Base-by-base conservation (phyloP, 2,113 vertebrate species). In the Ascaphus truei region DNA sequence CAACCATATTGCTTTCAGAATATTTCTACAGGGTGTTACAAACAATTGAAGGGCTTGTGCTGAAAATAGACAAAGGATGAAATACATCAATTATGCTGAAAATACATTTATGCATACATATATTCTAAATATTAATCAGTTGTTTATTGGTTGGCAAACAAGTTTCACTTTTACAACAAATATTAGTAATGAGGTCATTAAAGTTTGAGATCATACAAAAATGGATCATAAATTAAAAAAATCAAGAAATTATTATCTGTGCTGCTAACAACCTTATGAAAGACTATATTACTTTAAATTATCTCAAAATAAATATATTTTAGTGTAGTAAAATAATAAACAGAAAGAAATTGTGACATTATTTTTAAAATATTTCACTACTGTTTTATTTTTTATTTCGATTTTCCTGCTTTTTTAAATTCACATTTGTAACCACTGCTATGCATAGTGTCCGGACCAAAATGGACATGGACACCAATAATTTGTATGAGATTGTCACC, bases 111-210 rank as follows among this genome's bases (percentile, higher is more conserved):
- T 84, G 85, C 81, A 79, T 41, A 41, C 37, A 36, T 86, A 80
- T 77, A 82, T 86, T 86, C 89, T 92, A 86, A 92, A 91, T 92
- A 59, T 90, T 91, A 89, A 92, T 92, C 92, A 89, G 90, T 89
- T 86, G 92, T 96, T 96, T 95, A 95, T 94, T 95, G 93, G 91
- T 95, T 93, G 91, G 93, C 91, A 94, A 95, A 96, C 93, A 94
- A 92, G 87, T 93, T 93, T 92, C 92, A 96, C 94, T 93, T 92
- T 93, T 93, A 96, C 94, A 97, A 96, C 94, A 95, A 93, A 93
- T 94, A 95, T 94, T 93, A 93, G 91, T 93, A 89, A 93, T 92
- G 92, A 91, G 91, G 90, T 92, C 90, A 91, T 92, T 91, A 91
- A 93, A 91, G 91, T 95, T 86, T 89, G 87, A 91, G 91, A 92